Evolutionary conservation across 2,113 vertebrate species (phyloP).

Genomic region (Boleophthalmus pectinirostris): DNA sequence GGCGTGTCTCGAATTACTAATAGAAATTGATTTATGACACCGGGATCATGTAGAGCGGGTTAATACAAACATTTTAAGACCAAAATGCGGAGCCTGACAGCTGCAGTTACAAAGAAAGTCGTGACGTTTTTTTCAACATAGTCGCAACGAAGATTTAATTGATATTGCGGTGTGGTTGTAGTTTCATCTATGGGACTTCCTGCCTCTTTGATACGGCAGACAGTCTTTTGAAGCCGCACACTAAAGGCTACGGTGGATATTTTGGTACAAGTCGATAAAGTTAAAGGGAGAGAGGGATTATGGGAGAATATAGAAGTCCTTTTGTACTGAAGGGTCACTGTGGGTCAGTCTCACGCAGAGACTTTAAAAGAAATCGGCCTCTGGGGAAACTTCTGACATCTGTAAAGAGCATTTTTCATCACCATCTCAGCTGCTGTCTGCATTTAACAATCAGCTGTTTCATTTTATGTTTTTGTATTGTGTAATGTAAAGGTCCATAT

Average conservation of each 20-base stretch:
- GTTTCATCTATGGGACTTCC: constrained; percentile 14
- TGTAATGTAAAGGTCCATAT: neutral
- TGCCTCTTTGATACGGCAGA: constrained; percentile 13
- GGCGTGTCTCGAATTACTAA: too few relatives aligned
- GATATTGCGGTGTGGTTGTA: neutral
- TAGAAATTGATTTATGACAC: too few relatives aligned
- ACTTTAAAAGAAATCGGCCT: neutral
- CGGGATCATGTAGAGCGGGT: too few relatives aligned
- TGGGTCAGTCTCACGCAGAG: neutral
- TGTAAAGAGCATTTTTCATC: neutral
- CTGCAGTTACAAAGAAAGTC: too few relatives aligned
- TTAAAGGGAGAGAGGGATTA: neutral
- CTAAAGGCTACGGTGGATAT: neutral
- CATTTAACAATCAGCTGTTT: neutral
- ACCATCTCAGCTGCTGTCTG: neutral
- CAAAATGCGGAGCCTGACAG: too few relatives aligned
- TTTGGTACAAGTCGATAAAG: neutral
- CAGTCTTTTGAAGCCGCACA: neutral
- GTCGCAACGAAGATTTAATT: neutral
- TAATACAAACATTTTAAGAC: too few relatives aligned
- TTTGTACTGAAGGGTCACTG: constrained; percentile 1
- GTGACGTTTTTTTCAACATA: too few relatives aligned
- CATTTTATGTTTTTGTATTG: neutral
- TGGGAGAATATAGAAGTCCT: neutral
- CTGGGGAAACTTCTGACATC: neutral